A percentile compares a stretch with the other conserved stretches of the same genome.
These are phyloP conservation scores for Luffia ferchaultella DNA, from an alignment of 2,888 invertebrate species.

Conservation along the genomic window DNA sequence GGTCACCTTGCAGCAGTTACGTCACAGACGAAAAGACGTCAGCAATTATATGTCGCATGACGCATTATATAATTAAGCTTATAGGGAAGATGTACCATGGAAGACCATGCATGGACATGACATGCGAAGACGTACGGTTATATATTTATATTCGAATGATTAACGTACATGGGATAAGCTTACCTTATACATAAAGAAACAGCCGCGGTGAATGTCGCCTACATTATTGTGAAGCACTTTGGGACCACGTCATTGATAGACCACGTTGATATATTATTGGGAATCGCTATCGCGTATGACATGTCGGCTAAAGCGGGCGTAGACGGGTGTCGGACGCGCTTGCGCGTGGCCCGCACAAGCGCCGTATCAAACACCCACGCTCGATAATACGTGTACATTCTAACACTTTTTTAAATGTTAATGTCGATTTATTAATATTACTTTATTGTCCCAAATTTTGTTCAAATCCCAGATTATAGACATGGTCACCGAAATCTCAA, in stretches of 20 bases:
- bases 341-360: constrained; percentile 23
- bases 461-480: too few relatives aligned
- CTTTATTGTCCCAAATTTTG: too few relatives aligned
- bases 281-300: constrained; percentile 20
- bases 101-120: not conserved
- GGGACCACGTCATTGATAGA: too few relatives aligned
- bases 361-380: constrained; percentile 49
- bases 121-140: not conserved
- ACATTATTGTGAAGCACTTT: not conserved
- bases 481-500: too few relatives aligned
- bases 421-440: too few relatives aligned
- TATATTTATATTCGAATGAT: not conserved
- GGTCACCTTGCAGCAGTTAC: not conserved
- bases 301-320: constrained; percentile 29
- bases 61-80: not conserved
- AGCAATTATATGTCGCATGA: not conserved
- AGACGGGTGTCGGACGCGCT: constrained; percentile 27
- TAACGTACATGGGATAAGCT: not conserved
- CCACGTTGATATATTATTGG: not conserved
- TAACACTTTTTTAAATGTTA: too few relatives aligned
- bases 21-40: not conserved
- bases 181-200: not conserved
- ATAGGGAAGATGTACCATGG: not conserved
- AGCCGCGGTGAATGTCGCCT: not conserved
- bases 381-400: constrained; percentile 32